These are phyloP conservation scores for Semaprochilodus insignis DNA, from an alignment of 2,797 vertebrate genomes.

Conservation along the genomic window DNA sequence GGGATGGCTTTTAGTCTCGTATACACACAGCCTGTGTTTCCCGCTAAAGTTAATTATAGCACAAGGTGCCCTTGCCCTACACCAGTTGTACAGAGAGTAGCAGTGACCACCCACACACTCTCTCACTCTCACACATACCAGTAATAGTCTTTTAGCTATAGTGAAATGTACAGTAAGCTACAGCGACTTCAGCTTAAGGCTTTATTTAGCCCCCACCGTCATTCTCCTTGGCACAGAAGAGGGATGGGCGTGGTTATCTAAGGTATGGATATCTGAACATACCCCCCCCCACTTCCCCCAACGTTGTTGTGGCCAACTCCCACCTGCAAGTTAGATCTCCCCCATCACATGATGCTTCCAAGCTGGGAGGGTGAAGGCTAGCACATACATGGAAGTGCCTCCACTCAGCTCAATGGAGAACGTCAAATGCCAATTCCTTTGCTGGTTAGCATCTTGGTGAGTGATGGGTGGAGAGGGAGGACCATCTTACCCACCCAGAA, in stretches of 20 bases:
- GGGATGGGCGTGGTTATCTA: neutral
- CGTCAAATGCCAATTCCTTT: too few species aligned
- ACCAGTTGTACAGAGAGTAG: constrained; percentile 15
- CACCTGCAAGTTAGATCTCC: neutral
- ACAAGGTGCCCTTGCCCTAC: constrained; percentile 57
- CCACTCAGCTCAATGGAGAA: too few species aligned
- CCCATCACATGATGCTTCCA: neutral
- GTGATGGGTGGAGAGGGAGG: too few species aligned
- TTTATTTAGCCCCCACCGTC: neutral
- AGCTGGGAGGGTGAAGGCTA: neutral
- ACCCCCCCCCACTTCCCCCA: neutral
- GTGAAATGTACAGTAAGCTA: neutral
- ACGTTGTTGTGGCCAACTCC: neutral
- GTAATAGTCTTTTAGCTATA: neutral
- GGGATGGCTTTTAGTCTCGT: constrained; percentile 23
- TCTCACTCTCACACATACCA: constrained; percentile 9
- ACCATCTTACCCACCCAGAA: too few species aligned
- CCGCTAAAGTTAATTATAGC: constrained; percentile 48
- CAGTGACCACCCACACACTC: constrained; percentile 16
- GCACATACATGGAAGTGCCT: neutral
- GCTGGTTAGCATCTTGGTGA: too few species aligned
- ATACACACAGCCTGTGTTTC: constrained; percentile 42
- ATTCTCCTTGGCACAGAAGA: neutral
- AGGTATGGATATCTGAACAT: neutral
- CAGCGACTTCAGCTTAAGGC: neutral